Evolutionary conservation across 2,113 vertebrate genomes (phyloP), one percentile per base, ranked within the genome.

Genomic region (Prionailurus bengalensis): DNA sequence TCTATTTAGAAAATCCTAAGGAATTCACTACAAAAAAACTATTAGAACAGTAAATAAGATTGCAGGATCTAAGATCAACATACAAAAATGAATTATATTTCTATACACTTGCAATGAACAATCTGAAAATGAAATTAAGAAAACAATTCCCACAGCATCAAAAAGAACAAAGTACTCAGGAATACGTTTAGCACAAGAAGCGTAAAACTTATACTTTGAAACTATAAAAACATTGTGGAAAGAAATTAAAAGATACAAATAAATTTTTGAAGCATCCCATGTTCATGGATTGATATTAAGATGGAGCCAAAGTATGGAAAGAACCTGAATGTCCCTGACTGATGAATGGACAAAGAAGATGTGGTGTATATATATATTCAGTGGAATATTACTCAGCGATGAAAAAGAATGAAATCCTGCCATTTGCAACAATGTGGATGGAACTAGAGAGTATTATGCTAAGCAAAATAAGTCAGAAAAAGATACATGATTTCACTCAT

Each of bases 151-250:
- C 17, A 73, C 1, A 96, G 29, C 76, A 73, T 95, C 36, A 94
- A 94, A 84, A 95, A 85, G 68, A 96, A 55, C n/a, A 81, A 87
- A 85, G 51, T 73, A 70, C 15, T 81, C 90, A 87, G 27, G 33
- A 82, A 66, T 89, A 81, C 16, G 51, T 73, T 73, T 80, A 68
- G 33, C 23, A 65, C 94, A 87, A 91, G 23, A 94, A 91, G 8
- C 86, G 0, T 27, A 87, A 85, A 76, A 55, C 19, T 55, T 82
- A 31, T 23, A 61, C 65, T 82, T 79, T 80, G 80, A 73, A 89
- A 79, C 17, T 39, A 31, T 23, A 96, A 93, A 79, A 94, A 39
- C 21, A 70, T 1, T 33, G 4, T 78, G 68, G n/a, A 73, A 94
- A 93, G 15, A 83, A 92, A 96, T 23, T 27, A n/a, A 63, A 85